Evolutionary conservation across 2,888 invertebrate genomes (phyloP).

Genomic region (Ganaspis brasiliensis): DNA sequence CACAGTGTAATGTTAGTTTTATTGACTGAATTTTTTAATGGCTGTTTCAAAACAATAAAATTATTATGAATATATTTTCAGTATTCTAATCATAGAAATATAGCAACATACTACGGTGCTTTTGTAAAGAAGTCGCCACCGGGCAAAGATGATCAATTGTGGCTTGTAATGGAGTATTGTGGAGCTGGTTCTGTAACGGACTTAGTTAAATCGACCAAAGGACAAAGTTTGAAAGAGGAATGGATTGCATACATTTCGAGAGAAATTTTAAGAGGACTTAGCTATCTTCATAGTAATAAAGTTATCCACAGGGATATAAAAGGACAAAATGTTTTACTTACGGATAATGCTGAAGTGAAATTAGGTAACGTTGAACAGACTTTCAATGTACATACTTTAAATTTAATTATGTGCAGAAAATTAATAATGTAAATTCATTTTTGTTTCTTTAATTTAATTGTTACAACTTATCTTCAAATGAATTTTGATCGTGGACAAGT

Average conservation of each 20-base stretch:
- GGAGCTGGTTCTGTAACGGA: slow-evolving; percentile 99
- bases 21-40: too few relatives aligned
- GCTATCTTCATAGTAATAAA: slow-evolving; percentile 99
- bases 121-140: slow-evolving; percentile 99
- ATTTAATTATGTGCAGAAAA: too few relatives aligned
- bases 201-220: slow-evolving; percentile 99
- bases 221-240: slow-evolving; percentile 98
- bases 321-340: slow-evolving; percentile 99
- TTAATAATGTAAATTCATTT: too few relatives aligned
- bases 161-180: slow-evolving; percentile 99
- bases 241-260: slow-evolving; percentile 99
- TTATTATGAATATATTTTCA: slow-evolving; percentile 76
- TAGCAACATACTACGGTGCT: slow-evolving; percentile 99
- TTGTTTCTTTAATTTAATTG: too few relatives aligned
- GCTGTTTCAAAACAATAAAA: neutral
- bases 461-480: too few relatives aligned
- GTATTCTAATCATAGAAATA: slow-evolving; percentile 99
- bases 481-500: too few relatives aligned
- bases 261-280: slow-evolving; percentile 96
- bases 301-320: slow-evolving; percentile 99
- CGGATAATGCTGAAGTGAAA: slow-evolving; percentile 99
- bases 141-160: slow-evolving; percentile 99
- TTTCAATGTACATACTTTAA: too few relatives aligned
- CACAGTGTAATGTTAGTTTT: too few relatives aligned
- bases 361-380: slow-evolving; percentile 86